Evolutionary conservation across 2,888 invertebrate species (phyloP).

Genomic region (Lapara coniferarum): DNA sequence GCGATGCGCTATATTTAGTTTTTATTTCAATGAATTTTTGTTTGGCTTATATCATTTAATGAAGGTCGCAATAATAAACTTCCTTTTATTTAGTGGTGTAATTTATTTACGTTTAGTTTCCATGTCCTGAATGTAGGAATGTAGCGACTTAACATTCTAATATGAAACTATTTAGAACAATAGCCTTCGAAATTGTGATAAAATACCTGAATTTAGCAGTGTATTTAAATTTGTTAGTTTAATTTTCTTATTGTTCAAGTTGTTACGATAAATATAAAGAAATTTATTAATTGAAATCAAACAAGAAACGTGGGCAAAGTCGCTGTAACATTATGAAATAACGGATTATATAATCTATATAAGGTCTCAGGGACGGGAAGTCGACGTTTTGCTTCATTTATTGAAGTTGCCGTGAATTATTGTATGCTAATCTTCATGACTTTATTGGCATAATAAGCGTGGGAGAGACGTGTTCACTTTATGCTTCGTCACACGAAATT

Average conservation of each 20-base stretch:
- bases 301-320: conserved; percentile 12
- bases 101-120: not conserved
- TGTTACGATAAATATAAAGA: not conserved
- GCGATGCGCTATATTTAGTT: conserved; percentile 32
- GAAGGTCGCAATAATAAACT: conserved; percentile 26
- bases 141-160: not conserved
- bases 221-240: conserved; percentile 1
- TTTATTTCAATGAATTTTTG: conserved; percentile 35
- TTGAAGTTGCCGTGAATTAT: conserved; percentile 60
- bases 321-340: conserved; percentile 10
- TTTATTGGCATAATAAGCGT: conserved; percentile 65
- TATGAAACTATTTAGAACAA: not conserved
- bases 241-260: not conserved
- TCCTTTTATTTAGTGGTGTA: conserved; percentile 23
- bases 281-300: not conserved
- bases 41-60: conserved; percentile 33
- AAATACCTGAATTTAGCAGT: not conserved
- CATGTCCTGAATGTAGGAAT: not conserved
- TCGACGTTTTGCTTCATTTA: conserved; percentile 64
- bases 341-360: conserved; percentile 16
- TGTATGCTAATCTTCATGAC: conserved; percentile 72
- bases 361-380: conserved; percentile 54
- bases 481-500: conserved; percentile 41
- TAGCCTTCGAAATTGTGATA: not conserved
- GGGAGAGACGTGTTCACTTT: conserved; percentile 57